These are phyloP conservation scores for Ligdia adustata DNA, from an alignment of 2,888 invertebrate species.

Conservation along the genomic window DNA sequence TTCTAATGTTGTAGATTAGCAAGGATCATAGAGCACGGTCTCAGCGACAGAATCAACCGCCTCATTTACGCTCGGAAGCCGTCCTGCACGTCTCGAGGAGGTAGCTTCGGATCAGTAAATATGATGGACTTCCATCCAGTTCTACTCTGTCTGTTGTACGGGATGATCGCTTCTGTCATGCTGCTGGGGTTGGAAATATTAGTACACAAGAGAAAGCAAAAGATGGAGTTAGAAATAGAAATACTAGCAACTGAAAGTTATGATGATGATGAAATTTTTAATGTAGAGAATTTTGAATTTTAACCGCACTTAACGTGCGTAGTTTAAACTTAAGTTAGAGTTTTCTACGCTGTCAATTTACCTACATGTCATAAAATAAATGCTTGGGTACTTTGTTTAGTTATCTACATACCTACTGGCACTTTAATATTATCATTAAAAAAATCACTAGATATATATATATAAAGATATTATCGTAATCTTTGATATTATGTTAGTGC, in stretches of 20 bases:
- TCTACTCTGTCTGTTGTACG: slow-evolving; percentile 68
- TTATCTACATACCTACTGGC: too few species aligned
- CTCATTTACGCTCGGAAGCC: slow-evolving; percentile 85
- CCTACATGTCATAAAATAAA: too few species aligned
- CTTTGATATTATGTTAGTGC: too few species aligned
- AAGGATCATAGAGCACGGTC: slow-evolving; percentile 84
- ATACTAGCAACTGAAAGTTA: not conserved
- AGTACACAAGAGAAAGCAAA: slow-evolving; percentile 32
- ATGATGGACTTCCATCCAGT: slow-evolving; percentile 84
- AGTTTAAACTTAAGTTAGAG: too few species aligned
- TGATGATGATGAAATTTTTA: not conserved
- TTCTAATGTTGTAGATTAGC: slow-evolving; percentile 75
- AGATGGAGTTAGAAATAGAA: not conserved
- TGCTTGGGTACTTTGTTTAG: too few species aligned
- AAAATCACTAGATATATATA: too few species aligned
- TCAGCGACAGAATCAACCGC: slow-evolving; percentile 80
- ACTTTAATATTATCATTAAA: too few species aligned
- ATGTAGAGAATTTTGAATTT: too few species aligned
- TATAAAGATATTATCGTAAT: too few species aligned
- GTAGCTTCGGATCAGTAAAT: slow-evolving; percentile 85
- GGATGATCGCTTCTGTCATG: slow-evolving; percentile 55
- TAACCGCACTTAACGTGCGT: too few species aligned
- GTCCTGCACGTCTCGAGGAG: slow-evolving; percentile 78
- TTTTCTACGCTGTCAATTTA: too few species aligned
- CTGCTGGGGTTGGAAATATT: slow-evolving; percentile 60